Evolutionary conservation across 2,888 invertebrate genomes (phyloP).

Genomic region (Microdon myrmicae): DNA sequence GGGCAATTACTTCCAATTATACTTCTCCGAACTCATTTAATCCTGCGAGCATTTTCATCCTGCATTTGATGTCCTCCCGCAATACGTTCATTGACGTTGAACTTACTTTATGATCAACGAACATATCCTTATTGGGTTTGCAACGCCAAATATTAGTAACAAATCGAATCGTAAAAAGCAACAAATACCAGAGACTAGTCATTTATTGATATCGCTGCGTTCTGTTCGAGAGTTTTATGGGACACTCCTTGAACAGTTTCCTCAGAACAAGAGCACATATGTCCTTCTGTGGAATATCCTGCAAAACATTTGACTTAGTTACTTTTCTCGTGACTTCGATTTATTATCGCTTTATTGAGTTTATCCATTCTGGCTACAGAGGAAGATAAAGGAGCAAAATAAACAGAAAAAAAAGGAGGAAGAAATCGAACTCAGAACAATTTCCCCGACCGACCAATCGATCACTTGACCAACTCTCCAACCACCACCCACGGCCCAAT

Average conservation of each 20-base stretch:
- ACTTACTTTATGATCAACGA: slow-evolving; percentile 25
- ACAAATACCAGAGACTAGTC: slow-evolving; percentile 1
- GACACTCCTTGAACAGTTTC: too few species aligned
- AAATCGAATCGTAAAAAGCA: background rate
- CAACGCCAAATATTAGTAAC: slow-evolving; percentile 4
- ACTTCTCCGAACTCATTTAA: slow-evolving; percentile 15
- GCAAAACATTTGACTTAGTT: slow-evolving; percentile 10
- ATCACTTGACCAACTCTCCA: too few species aligned
- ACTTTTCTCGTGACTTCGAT: slow-evolving; percentile 20
- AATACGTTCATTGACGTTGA: slow-evolving; percentile 21
- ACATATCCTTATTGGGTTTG: slow-evolving; percentile 9
- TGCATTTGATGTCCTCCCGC: slow-evolving; percentile 11
- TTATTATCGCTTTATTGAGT: slow-evolving; percentile 37
- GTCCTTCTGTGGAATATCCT: slow-evolving; percentile 6
- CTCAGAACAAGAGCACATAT: background rate
- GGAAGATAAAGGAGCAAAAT: slow-evolving; percentile 1
- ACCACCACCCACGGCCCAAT: too few species aligned
- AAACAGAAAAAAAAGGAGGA: slow-evolving; percentile 2
- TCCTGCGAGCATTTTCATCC: background rate
- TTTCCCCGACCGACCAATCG: background rate
- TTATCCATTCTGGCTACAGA: slow-evolving; percentile 15
- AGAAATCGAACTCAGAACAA: too few species aligned
- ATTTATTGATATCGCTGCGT: slow-evolving; percentile 24
- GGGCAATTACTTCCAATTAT: slow-evolving; percentile 22
- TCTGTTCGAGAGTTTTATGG: slow-evolving; percentile 20